Base-by-base conservation (phyloP, 2,888 invertebrate genomes). In the Andrena marginata region DNA sequence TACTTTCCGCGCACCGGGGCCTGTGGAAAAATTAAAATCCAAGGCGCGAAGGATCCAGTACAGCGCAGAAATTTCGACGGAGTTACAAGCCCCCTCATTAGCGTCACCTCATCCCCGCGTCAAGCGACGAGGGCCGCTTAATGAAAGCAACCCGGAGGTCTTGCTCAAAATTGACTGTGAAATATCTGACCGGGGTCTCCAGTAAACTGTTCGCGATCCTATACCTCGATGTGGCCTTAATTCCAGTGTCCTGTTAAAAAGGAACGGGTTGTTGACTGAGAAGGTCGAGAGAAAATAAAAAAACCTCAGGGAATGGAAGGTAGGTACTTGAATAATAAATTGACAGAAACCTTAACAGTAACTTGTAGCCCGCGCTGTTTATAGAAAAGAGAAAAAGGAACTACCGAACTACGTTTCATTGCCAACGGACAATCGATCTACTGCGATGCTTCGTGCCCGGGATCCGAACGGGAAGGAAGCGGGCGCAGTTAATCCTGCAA, bases 91-190 rank as follows among this genome's bases (percentile, higher is more conserved):
- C 10, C 10, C 49, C 42, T n/a, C 23, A 35, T 74, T 56, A 48
- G 51, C 26, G 67, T 60, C 77, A 8, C n/a, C 23, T 54, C 23
- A 16, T 59, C 54, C 10, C 10, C 64, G n/a, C 29, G 23, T 13
- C 23, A 67, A 69, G 64, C 63, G 71, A 23, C 20, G 42, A 42
- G 35, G 42, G 20, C n/a, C 13, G 76, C 54, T 23, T 71, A 77
- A 80, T 67, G 64, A 78, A 77, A 71, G 70, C 70, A 59, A 70
- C 35, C 60, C 26, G 13, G 6, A 8, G 7, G 33, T 42, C 7
- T 42, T 20, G 35, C 26, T 29, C 16, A 51, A 54, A 78, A 80
- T 80, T 59, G 78, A 69, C 63, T 29, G 42, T 10, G 60, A 77
- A 51, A 70, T 65, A 59, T 70, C 70, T 56, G 16, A 51, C 56